These are phyloP conservation scores for Carapus acus DNA, from an alignment of 2,797 vertebrate genomes.

Conservation along the genomic window DNA sequence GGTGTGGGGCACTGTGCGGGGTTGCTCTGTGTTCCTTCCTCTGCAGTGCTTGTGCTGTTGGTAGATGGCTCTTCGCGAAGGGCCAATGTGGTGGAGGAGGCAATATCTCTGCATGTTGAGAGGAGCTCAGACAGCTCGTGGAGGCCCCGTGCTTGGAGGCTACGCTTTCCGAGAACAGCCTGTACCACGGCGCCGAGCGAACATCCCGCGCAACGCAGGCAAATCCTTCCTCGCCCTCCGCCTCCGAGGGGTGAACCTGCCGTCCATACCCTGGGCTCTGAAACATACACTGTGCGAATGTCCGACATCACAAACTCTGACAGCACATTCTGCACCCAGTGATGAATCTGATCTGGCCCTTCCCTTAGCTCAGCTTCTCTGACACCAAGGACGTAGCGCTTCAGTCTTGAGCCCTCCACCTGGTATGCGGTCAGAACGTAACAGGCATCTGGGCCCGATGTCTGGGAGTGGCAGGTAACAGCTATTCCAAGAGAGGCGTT, in stretches of 20 bases:
- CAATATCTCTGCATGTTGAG: conserved; percentile 86
- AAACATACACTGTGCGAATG: conserved; percentile 93
- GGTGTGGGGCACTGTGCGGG: conserved; percentile 82
- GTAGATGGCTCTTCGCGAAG: conserved; percentile 83
- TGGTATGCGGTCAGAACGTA: conserved; percentile 94
- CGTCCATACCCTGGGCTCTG: conserved; percentile 84
- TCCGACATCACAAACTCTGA: conserved; percentile 99
- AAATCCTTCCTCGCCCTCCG: conserved; percentile 79
- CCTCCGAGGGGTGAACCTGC: conserved; percentile 68
- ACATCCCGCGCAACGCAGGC: conserved; percentile 90
- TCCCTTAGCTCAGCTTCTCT: conserved; percentile 87
- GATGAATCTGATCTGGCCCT: conserved; percentile 90
- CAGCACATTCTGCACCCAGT: conserved; percentile 98
- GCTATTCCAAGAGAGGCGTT: conserved; percentile 91
- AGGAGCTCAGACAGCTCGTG: conserved; percentile 93
- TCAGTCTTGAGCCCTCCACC: conserved; percentile 89
- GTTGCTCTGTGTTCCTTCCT: conserved; percentile 76
- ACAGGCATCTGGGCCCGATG: conserved; percentile 86
- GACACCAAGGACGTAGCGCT: conserved; percentile 90
- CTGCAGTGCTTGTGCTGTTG: conserved; percentile 72
- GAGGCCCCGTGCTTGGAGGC: conserved; percentile 92
- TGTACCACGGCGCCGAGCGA: conserved; percentile 92
- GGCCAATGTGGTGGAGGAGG: conserved; percentile 79
- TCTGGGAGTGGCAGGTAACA: conserved; percentile 93
- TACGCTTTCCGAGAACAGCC: conserved; percentile 90